Percentiles rank a stretch among this genome's conserved stretches.
These are phyloP conservation scores for Perca flavescens DNA, from an alignment of 2,113 vertebrate genomes.

Conservation along the genomic window DNA sequence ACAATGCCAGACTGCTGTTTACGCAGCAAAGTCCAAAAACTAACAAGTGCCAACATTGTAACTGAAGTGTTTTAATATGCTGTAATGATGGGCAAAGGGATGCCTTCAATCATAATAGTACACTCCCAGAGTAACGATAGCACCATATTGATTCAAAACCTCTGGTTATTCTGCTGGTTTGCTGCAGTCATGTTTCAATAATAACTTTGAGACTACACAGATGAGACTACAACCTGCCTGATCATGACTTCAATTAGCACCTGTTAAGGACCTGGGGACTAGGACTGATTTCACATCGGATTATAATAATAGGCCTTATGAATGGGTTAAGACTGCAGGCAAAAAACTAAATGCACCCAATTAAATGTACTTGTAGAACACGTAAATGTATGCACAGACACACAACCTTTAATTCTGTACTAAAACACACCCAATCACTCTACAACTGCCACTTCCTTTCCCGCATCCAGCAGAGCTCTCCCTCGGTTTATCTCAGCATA, in stretches of 20 bases:
- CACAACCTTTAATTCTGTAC: constrained; percentile 57
- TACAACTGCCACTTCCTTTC: constrained; percentile 47
- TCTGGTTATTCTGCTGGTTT: constrained; percentile 31
- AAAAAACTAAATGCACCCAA: constrained; percentile 37
- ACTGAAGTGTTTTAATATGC: constrained; percentile 62
- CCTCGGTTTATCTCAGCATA: constrained; percentile 74
- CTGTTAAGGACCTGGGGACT: constrained; percentile 44
- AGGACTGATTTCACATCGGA: constrained; percentile 62
- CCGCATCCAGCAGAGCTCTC: constrained; percentile 65
- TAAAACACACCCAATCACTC: constrained; percentile 56
- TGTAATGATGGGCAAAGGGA: constrained; percentile 47
- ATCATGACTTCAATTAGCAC: constrained; percentile 57
- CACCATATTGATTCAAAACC: constrained; percentile 34
- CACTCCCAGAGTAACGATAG: constrained; percentile 28
- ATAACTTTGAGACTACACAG: constrained; percentile 33
- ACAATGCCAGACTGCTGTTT: constrained; percentile 66
- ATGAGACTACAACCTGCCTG: constrained; percentile 41
- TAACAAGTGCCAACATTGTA: constrained; percentile 55
- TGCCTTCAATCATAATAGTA: constrained; percentile 40
- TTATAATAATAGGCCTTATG: constrained; percentile 48
- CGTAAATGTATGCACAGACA: constrained; percentile 54
- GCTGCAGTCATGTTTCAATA: constrained; percentile 9
- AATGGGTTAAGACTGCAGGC: constrained; percentile 51
- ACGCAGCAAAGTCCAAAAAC: constrained; percentile 44
- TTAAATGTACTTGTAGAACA: constrained; percentile 49